A percentile compares a stretch with the other conserved stretches of the same genome.
Evolutionary conservation across 2,113 vertebrate species (phyloP).

Genomic region (Urocitellus parryii): DNA sequence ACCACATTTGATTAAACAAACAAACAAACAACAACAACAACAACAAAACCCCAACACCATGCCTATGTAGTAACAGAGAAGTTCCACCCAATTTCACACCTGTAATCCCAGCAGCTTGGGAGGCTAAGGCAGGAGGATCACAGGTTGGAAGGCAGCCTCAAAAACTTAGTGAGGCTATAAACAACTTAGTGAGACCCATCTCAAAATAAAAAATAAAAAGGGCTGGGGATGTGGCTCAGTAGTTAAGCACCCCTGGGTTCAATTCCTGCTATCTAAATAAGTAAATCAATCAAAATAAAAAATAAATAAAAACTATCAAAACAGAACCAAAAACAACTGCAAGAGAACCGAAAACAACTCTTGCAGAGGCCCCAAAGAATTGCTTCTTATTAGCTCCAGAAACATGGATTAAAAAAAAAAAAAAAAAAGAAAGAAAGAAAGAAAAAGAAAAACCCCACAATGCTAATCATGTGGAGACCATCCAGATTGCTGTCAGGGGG

Average conservation of each 20-base stretch:
- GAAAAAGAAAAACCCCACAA: not conserved
- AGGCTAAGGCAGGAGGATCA: too few relatives aligned
- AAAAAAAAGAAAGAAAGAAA: too few relatives aligned
- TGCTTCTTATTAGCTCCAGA: constrained; percentile 24
- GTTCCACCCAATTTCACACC: not conserved
- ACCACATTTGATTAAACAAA: not conserved
- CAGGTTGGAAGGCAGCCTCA: too few relatives aligned
- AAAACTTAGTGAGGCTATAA: too few relatives aligned
- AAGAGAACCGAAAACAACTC: not conserved
- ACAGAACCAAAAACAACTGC: not conserved
- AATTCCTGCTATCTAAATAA: too few relatives aligned
- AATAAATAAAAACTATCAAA: not conserved
- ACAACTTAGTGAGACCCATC: too few relatives aligned
- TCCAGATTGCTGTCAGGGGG: not conserved
- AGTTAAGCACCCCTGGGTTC: too few relatives aligned
- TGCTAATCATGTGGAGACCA: not conserved
- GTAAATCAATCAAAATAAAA: not conserved
- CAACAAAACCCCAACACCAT: too few relatives aligned
- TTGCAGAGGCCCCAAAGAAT: not conserved
- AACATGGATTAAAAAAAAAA: not conserved
- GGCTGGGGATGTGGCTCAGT: too few relatives aligned
- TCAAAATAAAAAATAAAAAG: too few relatives aligned
- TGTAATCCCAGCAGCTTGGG: too few relatives aligned
- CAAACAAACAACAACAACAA: too few relatives aligned
- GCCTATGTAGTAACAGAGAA: not conserved